Base-by-base conservation (phyloP, 2,888 invertebrate genomes). In the Mimachlamys varia region DNA sequence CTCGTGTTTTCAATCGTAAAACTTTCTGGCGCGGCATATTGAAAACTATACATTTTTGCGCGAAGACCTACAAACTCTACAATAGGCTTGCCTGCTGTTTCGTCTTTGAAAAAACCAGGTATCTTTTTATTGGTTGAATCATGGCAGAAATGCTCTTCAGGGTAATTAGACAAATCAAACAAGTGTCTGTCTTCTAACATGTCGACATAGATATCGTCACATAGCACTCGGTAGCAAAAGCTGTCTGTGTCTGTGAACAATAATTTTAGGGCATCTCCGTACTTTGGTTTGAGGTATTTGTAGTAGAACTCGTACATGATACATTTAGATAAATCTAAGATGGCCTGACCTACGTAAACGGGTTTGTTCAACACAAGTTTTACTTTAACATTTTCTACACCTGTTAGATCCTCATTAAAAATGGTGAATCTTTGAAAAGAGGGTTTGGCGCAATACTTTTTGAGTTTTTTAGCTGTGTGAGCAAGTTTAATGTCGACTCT, bases 401-500 rank as follows among this genome's bases (percentile, higher is more conserved):
- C 53, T 1, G 19, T 58, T 10, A 53, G 12, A 7, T n/a, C 2
- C 22, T 22, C 58, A 58, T 58, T 58, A 53, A 58, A n/a, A 58
- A 19, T 22, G 1, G 19, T 58, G 2, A 58, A 19, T 58, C 19
- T 58, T 58, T 58, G 58, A n/a, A 58, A 58, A 58, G 58, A 22
- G 10, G 58, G 10, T 58, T 87, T 87, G 4, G 62, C 87, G 33
- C 87, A 87, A n/a, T 87, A 87, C 44, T 62, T 87, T 38, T n/a
- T n/a, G n/a, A n/a, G n/a, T n/a, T n/a, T 89, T 50, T 89, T 89
- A 17, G 38, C 15, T 87, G 88, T 87, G 44, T 89, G 89, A 10
- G 87, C 87, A 13, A 89, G 44, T 87, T 89, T 88, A 33, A 91
- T 90, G 44, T 90, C 89, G 49, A 88, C 89, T 76, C 88, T 33